Evolutionary conservation across 2,113 vertebrate genomes (phyloP).

Genomic region (Diadophis punctatus): DNA sequence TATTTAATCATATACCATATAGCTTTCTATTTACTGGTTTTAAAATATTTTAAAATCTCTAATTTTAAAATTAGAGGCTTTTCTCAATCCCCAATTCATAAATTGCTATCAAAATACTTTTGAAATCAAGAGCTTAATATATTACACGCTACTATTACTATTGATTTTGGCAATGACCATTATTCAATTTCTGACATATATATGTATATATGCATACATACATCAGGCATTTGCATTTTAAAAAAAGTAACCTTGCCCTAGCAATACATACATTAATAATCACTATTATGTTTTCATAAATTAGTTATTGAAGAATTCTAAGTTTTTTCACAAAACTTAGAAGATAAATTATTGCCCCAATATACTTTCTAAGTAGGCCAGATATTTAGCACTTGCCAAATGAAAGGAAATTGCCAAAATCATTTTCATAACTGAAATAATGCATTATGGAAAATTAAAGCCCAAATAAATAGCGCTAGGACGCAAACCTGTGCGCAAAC

Average conservation of each 20-base stretch:
- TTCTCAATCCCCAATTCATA: background rate
- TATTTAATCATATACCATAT: background rate
- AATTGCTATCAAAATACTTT: background rate
- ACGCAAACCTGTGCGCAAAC: constrained; percentile 52
- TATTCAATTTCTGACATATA: background rate
- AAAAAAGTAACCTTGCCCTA: constrained; percentile 3
- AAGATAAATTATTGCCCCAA: background rate
- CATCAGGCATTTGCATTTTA: background rate
- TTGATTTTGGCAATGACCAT: background rate
- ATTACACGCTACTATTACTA: background rate
- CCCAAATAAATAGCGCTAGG: constrained; percentile 14
- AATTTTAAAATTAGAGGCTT: background rate
- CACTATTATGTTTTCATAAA: background rate
- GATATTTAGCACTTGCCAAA: background rate
- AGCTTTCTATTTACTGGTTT: background rate
- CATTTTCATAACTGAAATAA: constrained; percentile 3
- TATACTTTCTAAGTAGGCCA: background rate
- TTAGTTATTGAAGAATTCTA: background rate
- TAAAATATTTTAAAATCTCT: background rate
- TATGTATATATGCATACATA: background rate
- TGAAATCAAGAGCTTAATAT: background rate
- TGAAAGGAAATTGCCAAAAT: background rate
- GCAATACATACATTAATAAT: background rate
- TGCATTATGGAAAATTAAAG: constrained; percentile 15
- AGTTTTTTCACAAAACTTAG: background rate